A percentile compares a stretch with the other conserved stretches of the same genome.
phyloP scores from a whole-genome alignment of 2,888 invertebrate genomes.

The Polydrusus tereticollis region DNA sequence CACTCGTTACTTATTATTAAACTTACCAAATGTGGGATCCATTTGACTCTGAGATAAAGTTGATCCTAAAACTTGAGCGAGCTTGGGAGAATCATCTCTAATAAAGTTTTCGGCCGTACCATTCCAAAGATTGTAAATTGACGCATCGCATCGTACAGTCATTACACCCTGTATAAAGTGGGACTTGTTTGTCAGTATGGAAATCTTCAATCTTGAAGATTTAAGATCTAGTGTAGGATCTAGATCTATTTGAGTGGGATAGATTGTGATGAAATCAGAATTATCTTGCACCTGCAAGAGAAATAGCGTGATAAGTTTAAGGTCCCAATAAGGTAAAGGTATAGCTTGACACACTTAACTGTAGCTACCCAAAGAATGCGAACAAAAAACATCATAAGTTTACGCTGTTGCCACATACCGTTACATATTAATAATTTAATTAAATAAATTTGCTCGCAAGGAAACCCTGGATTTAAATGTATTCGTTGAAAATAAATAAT shows the following conservation, averaged over 20 bases:
- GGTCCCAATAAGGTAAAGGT: too few species aligned
- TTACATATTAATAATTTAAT: too few species aligned
- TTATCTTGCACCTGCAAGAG: constrained; percentile 50
- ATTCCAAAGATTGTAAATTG: constrained; percentile 61
- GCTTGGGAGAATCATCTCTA: constrained; percentile 61
- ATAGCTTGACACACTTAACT: too few species aligned
- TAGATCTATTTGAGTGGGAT: constrained; percentile 53
- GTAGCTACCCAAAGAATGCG: too few species aligned
- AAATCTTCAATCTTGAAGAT: constrained; percentile 60
- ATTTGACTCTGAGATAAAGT: constrained; percentile 65
- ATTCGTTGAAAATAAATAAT: too few species aligned
- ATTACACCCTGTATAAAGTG: constrained; percentile 61
- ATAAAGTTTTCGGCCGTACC: constrained; percentile 58
- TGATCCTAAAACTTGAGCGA: constrained; percentile 63
- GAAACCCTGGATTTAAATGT: too few species aligned
- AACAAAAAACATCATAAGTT: too few species aligned
- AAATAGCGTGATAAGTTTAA: too few species aligned
- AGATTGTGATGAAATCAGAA: constrained; percentile 56
- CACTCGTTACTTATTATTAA: not conserved
- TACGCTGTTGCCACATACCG: too few species aligned
- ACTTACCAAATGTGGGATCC: constrained; percentile 45
- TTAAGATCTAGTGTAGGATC: constrained; percentile 57
- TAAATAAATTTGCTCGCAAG: too few species aligned
- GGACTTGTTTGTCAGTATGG: constrained; percentile 59
- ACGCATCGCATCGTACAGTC: constrained; percentile 61